phyloP scores from a whole-genome alignment of 2,888 invertebrate genomes.

The Pediacus dermestoides region DNA sequence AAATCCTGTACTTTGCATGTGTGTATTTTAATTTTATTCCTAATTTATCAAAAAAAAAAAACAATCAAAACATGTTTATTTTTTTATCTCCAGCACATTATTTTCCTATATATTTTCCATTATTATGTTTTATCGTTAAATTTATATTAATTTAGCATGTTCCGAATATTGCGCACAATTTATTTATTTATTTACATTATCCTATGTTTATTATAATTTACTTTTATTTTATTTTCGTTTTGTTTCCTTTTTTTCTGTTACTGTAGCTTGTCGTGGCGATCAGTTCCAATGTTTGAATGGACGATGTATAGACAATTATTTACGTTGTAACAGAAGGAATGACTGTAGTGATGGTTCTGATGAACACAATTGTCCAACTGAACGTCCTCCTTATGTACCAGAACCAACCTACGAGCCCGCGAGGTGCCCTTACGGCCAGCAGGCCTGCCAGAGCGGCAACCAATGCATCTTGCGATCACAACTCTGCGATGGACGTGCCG shows the following conservation, averaged over 20 bases:
- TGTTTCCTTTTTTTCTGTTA: conserved; percentile 25
- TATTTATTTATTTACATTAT: conserved; percentile 15
- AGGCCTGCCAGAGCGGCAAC: conserved; percentile 49
- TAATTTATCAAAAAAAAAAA: too few relatives aligned
- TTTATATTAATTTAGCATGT: conserved; percentile 8
- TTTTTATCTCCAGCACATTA: background rate
- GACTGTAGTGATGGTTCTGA: conserved; percentile 62
- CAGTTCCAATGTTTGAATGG: conserved; percentile 65
- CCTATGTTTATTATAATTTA: conserved; percentile 22
- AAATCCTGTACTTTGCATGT: too few relatives aligned
- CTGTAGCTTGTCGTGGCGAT: conserved; percentile 62
- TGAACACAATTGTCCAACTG: conserved; percentile 55
- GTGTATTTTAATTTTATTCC: too few relatives aligned
- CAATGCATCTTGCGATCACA: conserved; percentile 59
- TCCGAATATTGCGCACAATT: conserved; percentile 13
- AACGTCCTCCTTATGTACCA: conserved; percentile 43
- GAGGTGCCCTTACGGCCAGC: conserved; percentile 47
- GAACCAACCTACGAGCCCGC: conserved; percentile 24
- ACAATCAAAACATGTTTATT: too few relatives aligned
- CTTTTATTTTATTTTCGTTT: conserved; percentile 27
- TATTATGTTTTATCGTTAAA: background rate
- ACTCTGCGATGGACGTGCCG: conserved; percentile 67
- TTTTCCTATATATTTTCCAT: background rate
- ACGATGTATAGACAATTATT: conserved; percentile 55
- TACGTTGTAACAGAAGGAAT: conserved; percentile 57